A percentile compares a stretch with the other conserved stretches of the same genome.
phyloP scores from a whole-genome alignment of 2,888 invertebrate genomes.

The Ophion ellenae region DNA sequence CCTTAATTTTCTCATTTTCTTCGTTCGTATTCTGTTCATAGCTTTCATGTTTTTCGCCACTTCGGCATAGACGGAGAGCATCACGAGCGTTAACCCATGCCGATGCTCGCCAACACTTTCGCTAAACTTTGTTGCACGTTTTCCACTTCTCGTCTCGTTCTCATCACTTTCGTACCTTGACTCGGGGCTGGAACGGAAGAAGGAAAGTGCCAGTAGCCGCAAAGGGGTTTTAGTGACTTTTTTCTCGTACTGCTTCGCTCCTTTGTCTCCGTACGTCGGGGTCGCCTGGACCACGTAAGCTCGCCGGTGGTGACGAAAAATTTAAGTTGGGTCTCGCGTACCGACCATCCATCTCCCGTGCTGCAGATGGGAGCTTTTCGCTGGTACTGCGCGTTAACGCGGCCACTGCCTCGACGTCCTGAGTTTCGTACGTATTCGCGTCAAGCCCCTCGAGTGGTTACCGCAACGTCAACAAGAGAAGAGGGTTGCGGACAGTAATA shows the following conservation, averaged over 20 bases:
- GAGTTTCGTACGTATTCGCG: conserved; percentile 20
- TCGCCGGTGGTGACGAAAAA: conserved; percentile 69
- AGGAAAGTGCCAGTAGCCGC: conserved; percentile 26
- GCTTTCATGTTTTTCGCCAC: not conserved
- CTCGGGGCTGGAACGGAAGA: conserved; percentile 4
- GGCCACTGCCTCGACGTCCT: conserved; percentile 44
- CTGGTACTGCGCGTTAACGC: conserved; percentile 71
- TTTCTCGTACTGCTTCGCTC: conserved; percentile 11
- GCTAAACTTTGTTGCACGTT: conserved; percentile 43
- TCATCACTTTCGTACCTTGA: conserved; percentile 33
- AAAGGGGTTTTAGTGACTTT: conserved; percentile 54
- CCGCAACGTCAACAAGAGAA: conserved; percentile 56
- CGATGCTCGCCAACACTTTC: conserved; percentile 20
- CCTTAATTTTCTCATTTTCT: conserved; percentile 23
- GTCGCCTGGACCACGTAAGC: conserved; percentile 51
- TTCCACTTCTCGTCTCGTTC: not conserved
- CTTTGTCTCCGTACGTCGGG: conserved; percentile 44
- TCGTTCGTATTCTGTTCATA: conserved; percentile 36
- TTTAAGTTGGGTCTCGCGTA: conserved; percentile 77
- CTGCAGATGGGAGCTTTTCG: conserved; percentile 52
- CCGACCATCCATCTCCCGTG: conserved; percentile 75
- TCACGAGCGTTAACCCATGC: conserved; percentile 46
- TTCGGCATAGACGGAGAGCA: conserved; percentile 17
- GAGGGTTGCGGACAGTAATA: conserved; percentile 45
- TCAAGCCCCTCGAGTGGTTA: conserved; percentile 37